Conservation (phyloP, 2,113 vertebrate species). For the Cavia porcellus region DNA sequence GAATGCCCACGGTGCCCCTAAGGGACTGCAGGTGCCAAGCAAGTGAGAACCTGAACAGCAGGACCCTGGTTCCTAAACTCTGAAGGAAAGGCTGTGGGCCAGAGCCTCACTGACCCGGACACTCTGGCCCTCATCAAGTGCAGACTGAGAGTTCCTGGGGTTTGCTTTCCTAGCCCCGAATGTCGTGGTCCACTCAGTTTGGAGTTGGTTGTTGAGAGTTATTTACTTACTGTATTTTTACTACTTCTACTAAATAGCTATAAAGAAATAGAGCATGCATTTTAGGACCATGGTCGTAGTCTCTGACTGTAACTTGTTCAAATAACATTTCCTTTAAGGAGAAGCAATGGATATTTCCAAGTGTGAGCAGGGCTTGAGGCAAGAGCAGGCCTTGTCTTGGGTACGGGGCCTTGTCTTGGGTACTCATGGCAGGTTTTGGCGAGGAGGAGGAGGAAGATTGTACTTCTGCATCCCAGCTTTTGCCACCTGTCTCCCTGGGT, state of each 20-base stretch:
- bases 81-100: not conserved
- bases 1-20: not conserved
- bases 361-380: not conserved
- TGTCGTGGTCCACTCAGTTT: not conserved
- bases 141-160: not conserved
- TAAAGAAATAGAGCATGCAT: not conserved
- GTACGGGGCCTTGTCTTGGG: not conserved
- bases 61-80: not conserved
- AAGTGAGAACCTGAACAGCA: not conserved
- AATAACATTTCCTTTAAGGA: conserved; percentile 28
- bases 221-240: not conserved
- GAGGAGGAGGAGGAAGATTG: not conserved
- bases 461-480: not conserved
- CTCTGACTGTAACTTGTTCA: conserved; percentile 45
- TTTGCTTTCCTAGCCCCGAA: conserved; percentile 6
- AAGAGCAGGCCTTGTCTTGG: not conserved
- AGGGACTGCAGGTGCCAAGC: not conserved
- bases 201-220: not conserved
- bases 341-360: not conserved
- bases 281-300: not conserved
- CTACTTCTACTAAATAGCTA: not conserved
- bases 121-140: not conserved
- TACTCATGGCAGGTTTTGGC: not conserved
- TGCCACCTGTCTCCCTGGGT: not conserved
- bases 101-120: not conserved